A percentile compares a stretch with the other conserved stretches of the same genome.
These are phyloP conservation scores for Camelus dromedarius DNA, from an alignment of 2,113 vertebrate genomes.

Conservation along the genomic window DNA sequence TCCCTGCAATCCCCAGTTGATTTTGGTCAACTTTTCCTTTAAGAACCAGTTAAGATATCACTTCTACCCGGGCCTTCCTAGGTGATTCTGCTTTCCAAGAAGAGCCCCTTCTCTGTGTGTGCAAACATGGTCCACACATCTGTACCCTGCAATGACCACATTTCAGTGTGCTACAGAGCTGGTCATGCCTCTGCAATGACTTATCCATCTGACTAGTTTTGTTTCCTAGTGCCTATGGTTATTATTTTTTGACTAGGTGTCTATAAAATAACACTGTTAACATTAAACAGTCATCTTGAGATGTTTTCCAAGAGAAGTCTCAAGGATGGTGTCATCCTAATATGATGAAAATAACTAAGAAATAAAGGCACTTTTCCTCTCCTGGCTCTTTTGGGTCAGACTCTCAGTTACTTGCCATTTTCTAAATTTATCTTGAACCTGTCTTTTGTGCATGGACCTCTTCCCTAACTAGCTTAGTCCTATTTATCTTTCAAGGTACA, in stretches of 20 bases:
- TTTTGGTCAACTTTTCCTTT: not conserved
- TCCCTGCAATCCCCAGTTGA: too few relatives aligned
- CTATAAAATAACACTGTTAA: not conserved
- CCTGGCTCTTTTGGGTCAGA: rapidly evolving
- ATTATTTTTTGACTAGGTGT: not conserved
- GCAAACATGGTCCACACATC: rapidly evolving
- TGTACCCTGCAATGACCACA: not conserved
- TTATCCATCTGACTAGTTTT: not conserved
- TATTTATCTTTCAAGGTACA: not conserved
- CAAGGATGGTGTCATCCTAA: not conserved
- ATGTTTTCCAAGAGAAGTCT: not conserved
- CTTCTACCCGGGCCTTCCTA: not conserved
- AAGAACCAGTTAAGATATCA: not conserved
- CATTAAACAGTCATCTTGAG: not conserved
- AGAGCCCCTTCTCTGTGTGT: not conserved
- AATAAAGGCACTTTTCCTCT: not conserved
- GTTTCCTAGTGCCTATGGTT: not conserved
- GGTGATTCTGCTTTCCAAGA: not conserved
- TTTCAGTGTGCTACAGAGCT: not conserved
- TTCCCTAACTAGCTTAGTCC: not conserved
- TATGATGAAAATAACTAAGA: not conserved
- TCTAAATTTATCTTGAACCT: not conserved
- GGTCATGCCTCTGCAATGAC: not conserved
- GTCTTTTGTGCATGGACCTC: not conserved
- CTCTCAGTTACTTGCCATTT: not conserved